These are phyloP conservation scores for Meriones unguiculatus DNA, from an alignment of 2,113 vertebrate species.

Conservation along the genomic window DNA sequence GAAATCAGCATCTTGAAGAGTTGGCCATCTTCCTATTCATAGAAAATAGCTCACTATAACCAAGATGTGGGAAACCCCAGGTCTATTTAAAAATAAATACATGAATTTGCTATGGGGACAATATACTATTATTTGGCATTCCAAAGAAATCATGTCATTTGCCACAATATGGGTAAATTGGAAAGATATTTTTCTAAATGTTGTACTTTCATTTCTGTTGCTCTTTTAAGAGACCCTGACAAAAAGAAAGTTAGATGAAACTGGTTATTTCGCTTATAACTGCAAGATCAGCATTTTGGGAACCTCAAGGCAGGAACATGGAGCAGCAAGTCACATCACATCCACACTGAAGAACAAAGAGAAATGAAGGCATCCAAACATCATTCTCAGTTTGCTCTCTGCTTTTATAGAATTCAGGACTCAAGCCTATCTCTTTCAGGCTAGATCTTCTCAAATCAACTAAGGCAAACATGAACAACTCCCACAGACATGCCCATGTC, in stretches of 20 bases:
- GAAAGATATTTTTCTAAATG: not conserved
- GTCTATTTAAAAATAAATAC: not conserved
- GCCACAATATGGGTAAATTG: not conserved
- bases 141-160: not conserved
- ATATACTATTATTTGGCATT: not conserved
- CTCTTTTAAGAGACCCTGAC: not conserved
- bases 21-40: not conserved
- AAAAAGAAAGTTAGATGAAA: not conserved
- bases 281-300: not conserved
- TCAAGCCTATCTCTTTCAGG: not conserved
- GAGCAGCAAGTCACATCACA: not conserved
- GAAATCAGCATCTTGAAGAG: not conserved
- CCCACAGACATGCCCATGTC: not conserved
- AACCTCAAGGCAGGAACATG: not conserved
- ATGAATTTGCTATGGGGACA: not conserved
- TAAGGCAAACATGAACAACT: not conserved
- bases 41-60: not conserved
- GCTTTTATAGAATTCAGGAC: not conserved
- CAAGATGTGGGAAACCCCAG: not conserved
- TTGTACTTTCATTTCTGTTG: not conserved
- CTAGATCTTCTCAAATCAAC: not conserved
- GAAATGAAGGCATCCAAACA: not conserved
- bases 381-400: not conserved
- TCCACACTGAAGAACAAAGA: not conserved
- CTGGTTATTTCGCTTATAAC: not conserved